Evolutionary conservation across 2,113 vertebrate genomes (phyloP).

Genomic region (Columba janthina): DNA sequence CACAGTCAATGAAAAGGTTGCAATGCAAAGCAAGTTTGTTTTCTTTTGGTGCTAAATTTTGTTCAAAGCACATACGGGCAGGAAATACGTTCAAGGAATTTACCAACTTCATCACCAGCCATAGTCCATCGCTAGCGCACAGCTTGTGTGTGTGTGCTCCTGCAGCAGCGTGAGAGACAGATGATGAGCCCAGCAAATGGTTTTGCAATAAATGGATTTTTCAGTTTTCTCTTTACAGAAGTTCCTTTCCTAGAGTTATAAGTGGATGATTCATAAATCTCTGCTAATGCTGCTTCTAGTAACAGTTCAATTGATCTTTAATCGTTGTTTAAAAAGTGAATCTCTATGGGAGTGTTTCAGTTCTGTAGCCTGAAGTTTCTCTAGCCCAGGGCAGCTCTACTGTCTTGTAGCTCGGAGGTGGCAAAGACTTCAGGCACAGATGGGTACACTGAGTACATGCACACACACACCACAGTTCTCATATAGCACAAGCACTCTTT

Average conservation of each 20-base stretch:
- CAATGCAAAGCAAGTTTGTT: not conserved
- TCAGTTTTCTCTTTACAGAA: constrained; percentile 19
- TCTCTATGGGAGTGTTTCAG: not conserved
- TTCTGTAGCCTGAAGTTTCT: not conserved
- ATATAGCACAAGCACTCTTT: not conserved
- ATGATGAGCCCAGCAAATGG: not conserved
- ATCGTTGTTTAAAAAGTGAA: constrained; percentile 37
- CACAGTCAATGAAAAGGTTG: not conserved
- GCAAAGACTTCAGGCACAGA: not conserved
- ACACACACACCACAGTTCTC: not conserved
- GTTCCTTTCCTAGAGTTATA: constrained; percentile 25
- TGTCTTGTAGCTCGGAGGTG: not conserved
- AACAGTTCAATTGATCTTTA: constrained; percentile 51
- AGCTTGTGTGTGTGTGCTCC: not conserved
- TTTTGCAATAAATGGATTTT: constrained; percentile 65
- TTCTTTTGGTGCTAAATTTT: not conserved
- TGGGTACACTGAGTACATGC: not conserved
- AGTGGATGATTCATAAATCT: constrained; percentile 51
- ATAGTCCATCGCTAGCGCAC: rapidly evolving
- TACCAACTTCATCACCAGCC: not conserved
- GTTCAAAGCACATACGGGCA: not conserved
- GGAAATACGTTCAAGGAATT: not conserved
- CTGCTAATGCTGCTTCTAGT: constrained; percentile 18
- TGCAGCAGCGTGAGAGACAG: not conserved
- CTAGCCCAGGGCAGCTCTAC: not conserved